These are phyloP conservation scores for Clarias platycephalus DNA, from an alignment of 2,797 vertebrate species.

Conservation along the genomic window DNA sequence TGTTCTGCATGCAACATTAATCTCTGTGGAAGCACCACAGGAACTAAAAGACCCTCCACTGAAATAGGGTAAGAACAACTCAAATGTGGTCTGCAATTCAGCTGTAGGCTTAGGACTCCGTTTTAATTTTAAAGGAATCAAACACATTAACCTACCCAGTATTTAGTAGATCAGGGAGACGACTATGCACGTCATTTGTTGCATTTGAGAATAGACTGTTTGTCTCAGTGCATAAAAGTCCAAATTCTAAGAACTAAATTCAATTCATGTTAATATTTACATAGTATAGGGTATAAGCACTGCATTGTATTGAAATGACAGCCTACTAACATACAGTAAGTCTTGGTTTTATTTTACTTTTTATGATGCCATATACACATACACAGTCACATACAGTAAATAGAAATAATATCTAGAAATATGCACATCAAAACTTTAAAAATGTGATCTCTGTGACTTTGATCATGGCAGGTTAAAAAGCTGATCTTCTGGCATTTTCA, in stretches of 20 bases:
- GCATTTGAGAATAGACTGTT: neutral
- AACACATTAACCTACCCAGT: neutral
- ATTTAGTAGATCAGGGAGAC: neutral
- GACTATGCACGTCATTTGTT: neutral
- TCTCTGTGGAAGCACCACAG: conserved; percentile 40
- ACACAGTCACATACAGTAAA: neutral
- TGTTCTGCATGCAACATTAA: conserved; percentile 45
- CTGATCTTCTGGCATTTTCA: neutral
- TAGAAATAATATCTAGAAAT: neutral
- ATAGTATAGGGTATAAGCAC: neutral
- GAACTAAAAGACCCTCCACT: conserved; percentile 27
- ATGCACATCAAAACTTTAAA: neutral
- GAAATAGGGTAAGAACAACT: conserved; percentile 30
- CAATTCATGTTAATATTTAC: neutral
- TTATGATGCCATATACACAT: neutral
- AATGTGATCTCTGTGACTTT: conserved; percentile 5
- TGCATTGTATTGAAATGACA: neutral
- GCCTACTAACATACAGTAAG: no score
- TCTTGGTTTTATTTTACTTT: neutral
- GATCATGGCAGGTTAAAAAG: neutral
- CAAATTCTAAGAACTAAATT: neutral
- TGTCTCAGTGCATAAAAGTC: neutral
- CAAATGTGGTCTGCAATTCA: conserved; percentile 1
- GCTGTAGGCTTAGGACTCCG: neutral
- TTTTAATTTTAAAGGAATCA: neutral